Evolutionary conservation across 2,888 invertebrate species (phyloP).

Genomic region (Acrobasis suavella): DNA sequence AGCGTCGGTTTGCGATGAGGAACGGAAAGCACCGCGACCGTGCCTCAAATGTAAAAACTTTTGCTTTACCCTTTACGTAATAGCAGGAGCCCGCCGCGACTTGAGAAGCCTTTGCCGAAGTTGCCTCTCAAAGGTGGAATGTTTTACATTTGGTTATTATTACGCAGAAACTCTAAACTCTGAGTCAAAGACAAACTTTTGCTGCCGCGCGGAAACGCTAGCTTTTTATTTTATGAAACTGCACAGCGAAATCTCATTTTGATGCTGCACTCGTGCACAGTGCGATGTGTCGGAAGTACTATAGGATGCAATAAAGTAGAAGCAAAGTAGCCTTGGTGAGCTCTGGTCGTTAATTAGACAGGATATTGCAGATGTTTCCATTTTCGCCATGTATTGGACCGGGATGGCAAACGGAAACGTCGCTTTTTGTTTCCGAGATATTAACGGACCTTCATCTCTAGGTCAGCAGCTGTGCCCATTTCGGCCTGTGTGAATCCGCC

Average conservation of each 20-base stretch:
- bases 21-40: constrained; percentile 64
- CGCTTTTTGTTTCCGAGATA: constrained; percentile 62
- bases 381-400: constrained; percentile 58
- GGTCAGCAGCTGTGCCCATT: constrained; percentile 67
- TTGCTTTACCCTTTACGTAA: constrained; percentile 74
- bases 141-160: constrained; percentile 74
- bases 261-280: neutral
- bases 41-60: constrained; percentile 78
- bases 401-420: constrained; percentile 70
- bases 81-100: constrained; percentile 59
- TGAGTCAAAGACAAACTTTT: constrained; percentile 48
- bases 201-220: constrained; percentile 32
- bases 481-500: constrained; percentile 30
- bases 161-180: constrained; percentile 51
- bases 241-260: constrained; percentile 13
- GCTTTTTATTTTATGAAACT: constrained; percentile 18
- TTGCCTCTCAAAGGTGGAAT: constrained; percentile 74
- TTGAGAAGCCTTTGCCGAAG: constrained; percentile 74
- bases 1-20: constrained; percentile 68
- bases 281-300: neutral
- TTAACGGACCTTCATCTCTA: constrained; percentile 60
- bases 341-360: constrained; percentile 45
- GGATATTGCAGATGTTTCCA: constrained; percentile 68
- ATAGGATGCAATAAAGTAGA: constrained; percentile 31
- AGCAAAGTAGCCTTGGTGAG: constrained; percentile 44